Conservation (phyloP, 2,797 vertebrate species). For the Miichthys miiuy region DNA sequence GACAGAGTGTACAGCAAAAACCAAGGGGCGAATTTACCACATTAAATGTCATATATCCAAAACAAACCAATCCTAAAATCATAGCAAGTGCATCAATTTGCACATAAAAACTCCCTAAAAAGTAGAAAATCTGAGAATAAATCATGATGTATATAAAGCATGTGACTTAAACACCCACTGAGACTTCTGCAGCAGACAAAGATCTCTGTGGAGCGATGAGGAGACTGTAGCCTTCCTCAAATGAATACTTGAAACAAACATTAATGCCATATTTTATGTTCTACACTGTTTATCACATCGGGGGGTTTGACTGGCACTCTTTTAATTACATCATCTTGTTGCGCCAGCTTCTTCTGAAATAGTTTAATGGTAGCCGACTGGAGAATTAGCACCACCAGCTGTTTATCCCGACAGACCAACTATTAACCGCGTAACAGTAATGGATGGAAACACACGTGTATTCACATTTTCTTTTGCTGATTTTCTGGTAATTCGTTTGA, state of each 20-base stretch:
- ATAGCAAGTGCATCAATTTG: neutral
- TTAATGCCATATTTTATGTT: neutral
- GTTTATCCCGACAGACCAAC: neutral
- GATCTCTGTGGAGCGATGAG: neutral
- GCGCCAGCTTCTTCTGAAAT: neutral
- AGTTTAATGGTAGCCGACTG: neutral
- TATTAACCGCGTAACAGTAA: neutral
- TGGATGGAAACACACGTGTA: neutral
- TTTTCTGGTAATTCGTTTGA: neutral
- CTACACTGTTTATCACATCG: neutral
- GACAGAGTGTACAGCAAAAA: neutral
- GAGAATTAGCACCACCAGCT: neutral
- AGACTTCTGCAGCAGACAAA: no score
- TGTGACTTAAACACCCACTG: no score
- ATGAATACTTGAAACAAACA: neutral
- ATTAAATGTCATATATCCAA: neutral
- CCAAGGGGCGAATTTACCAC: neutral
- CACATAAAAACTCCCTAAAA: no score
- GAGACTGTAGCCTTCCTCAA: neutral
- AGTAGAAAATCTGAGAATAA: neutral
- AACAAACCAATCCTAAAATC: conserved; percentile 9
- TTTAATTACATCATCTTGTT: neutral
- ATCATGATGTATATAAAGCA: no score
- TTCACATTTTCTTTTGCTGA: neutral
- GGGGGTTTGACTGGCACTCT: neutral